Percentiles rank a stretch among this genome's conserved stretches.
phyloP scores from a whole-genome alignment of 2,797 vertebrate genomes.

The Florisuga fusca region DNA sequence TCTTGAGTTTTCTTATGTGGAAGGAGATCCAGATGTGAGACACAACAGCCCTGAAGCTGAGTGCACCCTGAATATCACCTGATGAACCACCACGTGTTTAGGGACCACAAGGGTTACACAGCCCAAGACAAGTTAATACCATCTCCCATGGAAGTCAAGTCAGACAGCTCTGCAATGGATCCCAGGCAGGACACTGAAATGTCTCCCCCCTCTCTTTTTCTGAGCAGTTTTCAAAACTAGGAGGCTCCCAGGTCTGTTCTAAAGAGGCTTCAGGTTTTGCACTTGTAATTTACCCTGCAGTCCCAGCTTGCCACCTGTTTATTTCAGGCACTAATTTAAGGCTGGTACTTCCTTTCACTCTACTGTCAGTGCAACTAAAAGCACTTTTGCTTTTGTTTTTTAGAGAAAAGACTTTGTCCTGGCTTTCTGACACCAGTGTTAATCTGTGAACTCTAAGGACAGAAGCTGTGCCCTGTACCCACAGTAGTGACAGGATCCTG shows the following conservation, averaged over 20 bases:
- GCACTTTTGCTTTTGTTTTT: background rate
- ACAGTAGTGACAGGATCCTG: background rate
- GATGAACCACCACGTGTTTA: background rate
- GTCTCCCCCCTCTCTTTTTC: background rate
- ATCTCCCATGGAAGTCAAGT: background rate
- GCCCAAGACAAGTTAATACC: background rate
- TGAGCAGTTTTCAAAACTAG: background rate
- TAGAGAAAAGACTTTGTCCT: background rate
- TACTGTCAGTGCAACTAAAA: background rate
- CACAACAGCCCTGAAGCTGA: background rate
- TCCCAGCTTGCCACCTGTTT: background rate
- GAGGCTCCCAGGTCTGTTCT: background rate
- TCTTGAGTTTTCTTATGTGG: background rate
- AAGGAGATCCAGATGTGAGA: background rate
- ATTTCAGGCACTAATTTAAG: background rate
- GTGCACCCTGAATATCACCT: background rate
- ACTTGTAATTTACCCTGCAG: background rate
- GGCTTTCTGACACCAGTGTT: fast-evolving
- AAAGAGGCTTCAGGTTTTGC: background rate
- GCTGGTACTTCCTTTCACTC: background rate
- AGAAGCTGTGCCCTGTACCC: background rate
- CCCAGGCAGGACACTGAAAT: background rate
- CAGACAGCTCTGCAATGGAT: background rate
- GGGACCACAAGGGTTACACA: background rate
- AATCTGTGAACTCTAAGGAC: background rate